phyloP scores from a whole-genome alignment of 2,113 vertebrate genomes.

The Antidorcas marsupialis region DNA sequence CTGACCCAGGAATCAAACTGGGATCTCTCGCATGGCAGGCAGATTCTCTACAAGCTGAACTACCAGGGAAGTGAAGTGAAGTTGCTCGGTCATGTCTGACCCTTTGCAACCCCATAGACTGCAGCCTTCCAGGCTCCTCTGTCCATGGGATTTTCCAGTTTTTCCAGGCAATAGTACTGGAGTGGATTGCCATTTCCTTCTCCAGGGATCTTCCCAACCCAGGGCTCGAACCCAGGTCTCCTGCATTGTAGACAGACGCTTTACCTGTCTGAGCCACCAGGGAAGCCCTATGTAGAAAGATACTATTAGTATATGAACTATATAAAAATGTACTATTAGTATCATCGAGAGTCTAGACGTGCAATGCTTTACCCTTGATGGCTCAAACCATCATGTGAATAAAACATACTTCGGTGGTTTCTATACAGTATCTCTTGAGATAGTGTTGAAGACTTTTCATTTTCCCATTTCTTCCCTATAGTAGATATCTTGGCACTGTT shows the following conservation, averaged over 20 bases:
- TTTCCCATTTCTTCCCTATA: background rate
- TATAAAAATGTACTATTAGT: background rate
- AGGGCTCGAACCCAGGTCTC: too few species aligned
- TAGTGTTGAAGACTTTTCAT: background rate
- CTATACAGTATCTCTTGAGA: background rate
- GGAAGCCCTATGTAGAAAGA: background rate
- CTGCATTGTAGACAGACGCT: too few species aligned
- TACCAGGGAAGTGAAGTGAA: background rate
- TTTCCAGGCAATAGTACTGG: too few species aligned
- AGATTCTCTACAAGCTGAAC: background rate
- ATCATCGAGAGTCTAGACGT: background rate
- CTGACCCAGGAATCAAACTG: background rate
- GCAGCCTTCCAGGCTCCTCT: too few species aligned
- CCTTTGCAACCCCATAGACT: too few species aligned
- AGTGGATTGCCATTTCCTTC: too few species aligned
- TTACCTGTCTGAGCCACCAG: background rate
- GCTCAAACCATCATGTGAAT: background rate
- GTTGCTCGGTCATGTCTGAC: accelerated
- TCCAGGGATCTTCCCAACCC: too few species aligned
- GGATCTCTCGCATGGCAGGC: background rate
- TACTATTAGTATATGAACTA: background rate
- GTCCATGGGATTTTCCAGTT: too few species aligned
- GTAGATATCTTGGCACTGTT: background rate
- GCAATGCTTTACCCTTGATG: background rate
- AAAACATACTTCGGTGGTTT: background rate